A percentile compares a stretch with the other conserved stretches of the same genome.
phyloP scores from a whole-genome alignment of 2,797 vertebrate genomes.

The Spheniscus humboldti region DNA sequence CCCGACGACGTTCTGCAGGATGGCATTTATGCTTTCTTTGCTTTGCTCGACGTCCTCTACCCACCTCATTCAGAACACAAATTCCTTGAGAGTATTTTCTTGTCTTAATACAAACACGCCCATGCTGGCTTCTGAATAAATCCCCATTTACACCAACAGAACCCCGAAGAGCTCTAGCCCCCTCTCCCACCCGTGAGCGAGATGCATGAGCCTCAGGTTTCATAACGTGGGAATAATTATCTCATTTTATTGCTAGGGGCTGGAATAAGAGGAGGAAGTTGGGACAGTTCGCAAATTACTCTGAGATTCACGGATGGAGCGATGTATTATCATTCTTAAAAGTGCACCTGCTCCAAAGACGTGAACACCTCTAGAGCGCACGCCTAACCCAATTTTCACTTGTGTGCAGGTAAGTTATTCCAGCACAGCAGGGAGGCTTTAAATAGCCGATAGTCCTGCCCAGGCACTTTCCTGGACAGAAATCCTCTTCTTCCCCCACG shows the following conservation, averaged over 20 bases:
- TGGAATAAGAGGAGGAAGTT: not conserved
- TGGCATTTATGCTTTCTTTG: accelerated
- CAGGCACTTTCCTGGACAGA: not conserved
- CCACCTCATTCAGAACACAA: not conserved
- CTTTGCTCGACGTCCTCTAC: not conserved
- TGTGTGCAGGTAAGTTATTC: not conserved
- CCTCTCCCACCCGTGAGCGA: not conserved
- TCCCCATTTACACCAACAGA: accelerated
- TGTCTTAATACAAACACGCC: not conserved
- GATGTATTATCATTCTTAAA: accelerated
- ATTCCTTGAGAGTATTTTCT: not conserved
- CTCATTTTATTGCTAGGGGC: not conserved
- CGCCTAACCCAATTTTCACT: not conserved
- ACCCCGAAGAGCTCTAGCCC: not conserved
- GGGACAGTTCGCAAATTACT: not conserved
- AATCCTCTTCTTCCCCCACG: not conserved
- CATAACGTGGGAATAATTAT: accelerated
- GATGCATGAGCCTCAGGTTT: accelerated
- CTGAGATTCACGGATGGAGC: accelerated
- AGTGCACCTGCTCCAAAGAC: not conserved
- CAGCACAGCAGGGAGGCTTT: no score
- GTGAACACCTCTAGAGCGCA: accelerated
- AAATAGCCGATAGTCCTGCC: accelerated
- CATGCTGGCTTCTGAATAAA: accelerated
- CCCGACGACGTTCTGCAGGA: accelerated